Conservation (phyloP, 2,888 invertebrate genomes). For the Brenthis hecate region DNA sequence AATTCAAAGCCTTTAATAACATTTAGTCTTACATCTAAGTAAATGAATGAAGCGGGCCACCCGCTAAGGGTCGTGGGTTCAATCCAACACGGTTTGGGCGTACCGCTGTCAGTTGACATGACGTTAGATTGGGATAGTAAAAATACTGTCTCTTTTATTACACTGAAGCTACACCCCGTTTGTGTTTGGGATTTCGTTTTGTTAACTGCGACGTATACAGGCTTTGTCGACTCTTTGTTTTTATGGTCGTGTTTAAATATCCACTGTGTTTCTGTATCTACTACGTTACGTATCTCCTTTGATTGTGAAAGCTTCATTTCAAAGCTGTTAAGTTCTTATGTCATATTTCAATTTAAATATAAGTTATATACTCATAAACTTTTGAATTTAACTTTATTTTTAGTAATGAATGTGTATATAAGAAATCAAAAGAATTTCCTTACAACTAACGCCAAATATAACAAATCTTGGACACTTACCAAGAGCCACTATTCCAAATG, state of each 20-base stretch:
- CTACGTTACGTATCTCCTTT: too few relatives aligned
- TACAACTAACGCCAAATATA: not conserved
- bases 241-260: too few relatives aligned
- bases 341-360: too few relatives aligned
- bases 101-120: conserved; percentile 39
- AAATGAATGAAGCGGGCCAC: conserved; percentile 32
- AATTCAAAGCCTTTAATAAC: too few relatives aligned
- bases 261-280: too few relatives aligned
- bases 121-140: conserved; percentile 24
- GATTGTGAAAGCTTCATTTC: too few relatives aligned
- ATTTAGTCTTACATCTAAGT: conserved; percentile 14
- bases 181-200: conserved; percentile 2
- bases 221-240: too few relatives aligned
- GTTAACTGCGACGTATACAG: not conserved
- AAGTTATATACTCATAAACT: too few relatives aligned
- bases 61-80: conserved; percentile 44
- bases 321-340: too few relatives aligned
- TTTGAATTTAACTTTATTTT: too few relatives aligned
- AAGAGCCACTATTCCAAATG: conserved; percentile 2
- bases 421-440: conserved; percentile 2
- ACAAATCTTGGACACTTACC: conserved; percentile 12
- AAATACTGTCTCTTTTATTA: conserved; percentile 21
- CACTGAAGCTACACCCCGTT: not conserved
- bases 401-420: not conserved
- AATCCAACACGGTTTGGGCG: conserved; percentile 48